Conservation (phyloP, 2,888 invertebrate species). For the Acleris sparsana region DNA sequence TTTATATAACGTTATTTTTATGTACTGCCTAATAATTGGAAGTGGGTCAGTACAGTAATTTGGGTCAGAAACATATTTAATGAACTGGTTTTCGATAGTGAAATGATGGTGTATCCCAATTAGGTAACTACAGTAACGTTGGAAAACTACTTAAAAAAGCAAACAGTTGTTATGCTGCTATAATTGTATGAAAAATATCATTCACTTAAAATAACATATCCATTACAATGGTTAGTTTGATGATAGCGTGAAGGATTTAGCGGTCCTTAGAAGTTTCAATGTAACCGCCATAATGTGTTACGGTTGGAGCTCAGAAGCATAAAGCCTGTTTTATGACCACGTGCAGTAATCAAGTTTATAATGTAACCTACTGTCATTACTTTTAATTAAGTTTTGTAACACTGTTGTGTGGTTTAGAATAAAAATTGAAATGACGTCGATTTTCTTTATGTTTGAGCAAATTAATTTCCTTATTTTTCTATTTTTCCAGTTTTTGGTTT, state of each 20-base stretch:
- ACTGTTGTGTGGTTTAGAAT: slow-evolving; percentile 7
- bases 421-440: neutral
- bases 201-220: slow-evolving; percentile 25
- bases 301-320: slow-evolving; percentile 34
- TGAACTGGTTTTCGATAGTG: too few relatives aligned
- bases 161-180: neutral
- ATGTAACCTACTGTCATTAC: slow-evolving; percentile 35
- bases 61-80: too few relatives aligned
- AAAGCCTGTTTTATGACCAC: slow-evolving; percentile 42
- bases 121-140: neutral
- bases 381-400: slow-evolving; percentile 25
- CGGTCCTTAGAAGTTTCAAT: slow-evolving; percentile 47
- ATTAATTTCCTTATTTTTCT: too few relatives aligned
- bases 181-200: slow-evolving; percentile 1
- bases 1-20: too few relatives aligned
- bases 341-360: slow-evolving; percentile 41
- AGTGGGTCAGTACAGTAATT: too few relatives aligned
- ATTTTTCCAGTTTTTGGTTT: too few relatives aligned
- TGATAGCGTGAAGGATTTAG: slow-evolving; percentile 28
- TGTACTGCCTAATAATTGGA: too few relatives aligned
- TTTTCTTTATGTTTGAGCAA: neutral
- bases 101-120: too few relatives aligned
- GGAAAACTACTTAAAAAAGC: neutral
- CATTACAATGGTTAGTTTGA: slow-evolving; percentile 3
- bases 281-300: slow-evolving; percentile 35